These are phyloP conservation scores for Periophthalmus modestus DNA, from an alignment of 2,113 vertebrate genomes.

Conservation along the genomic window DNA sequence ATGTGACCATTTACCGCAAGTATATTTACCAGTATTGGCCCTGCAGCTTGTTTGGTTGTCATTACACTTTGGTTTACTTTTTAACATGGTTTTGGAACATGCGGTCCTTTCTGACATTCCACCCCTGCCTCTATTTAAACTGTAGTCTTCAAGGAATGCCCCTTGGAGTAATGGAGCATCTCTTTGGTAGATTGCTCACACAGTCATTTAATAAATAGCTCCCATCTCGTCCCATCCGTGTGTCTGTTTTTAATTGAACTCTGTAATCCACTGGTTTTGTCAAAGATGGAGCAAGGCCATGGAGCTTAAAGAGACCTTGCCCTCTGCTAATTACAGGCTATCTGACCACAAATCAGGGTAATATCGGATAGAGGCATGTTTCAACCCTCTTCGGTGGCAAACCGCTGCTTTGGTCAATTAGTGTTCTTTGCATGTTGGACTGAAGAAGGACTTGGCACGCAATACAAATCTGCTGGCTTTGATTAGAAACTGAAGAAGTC, in stretches of 20 bases:
- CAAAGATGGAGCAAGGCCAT: conserved; percentile 17
- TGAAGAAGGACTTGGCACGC: conserved; percentile 9
- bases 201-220: background rate
- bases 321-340: conserved; percentile 28
- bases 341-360: conserved; percentile 19
- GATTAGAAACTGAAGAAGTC: background rate
- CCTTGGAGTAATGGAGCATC: background rate
- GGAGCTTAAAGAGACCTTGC: conserved; percentile 10
- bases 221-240: conserved; percentile 14
- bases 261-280: conserved; percentile 27
- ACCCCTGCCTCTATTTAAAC: too few relatives aligned
- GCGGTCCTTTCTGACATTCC: too few relatives aligned
- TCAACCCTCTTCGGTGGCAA: conserved; percentile 22
- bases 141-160: background rate
- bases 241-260: conserved; percentile 33
- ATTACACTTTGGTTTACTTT: too few relatives aligned
- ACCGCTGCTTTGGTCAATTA: conserved; percentile 30
- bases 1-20: too few relatives aligned
- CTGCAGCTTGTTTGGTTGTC: too few relatives aligned
- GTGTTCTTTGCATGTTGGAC: conserved; percentile 4
- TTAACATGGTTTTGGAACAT: too few relatives aligned
- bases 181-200: background rate
- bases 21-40: too few relatives aligned
- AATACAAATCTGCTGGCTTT: background rate
- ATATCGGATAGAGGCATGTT: conserved; percentile 9